phyloP scores from a whole-genome alignment of 2,888 invertebrate species.

The Carterocephalus palaemon region DNA sequence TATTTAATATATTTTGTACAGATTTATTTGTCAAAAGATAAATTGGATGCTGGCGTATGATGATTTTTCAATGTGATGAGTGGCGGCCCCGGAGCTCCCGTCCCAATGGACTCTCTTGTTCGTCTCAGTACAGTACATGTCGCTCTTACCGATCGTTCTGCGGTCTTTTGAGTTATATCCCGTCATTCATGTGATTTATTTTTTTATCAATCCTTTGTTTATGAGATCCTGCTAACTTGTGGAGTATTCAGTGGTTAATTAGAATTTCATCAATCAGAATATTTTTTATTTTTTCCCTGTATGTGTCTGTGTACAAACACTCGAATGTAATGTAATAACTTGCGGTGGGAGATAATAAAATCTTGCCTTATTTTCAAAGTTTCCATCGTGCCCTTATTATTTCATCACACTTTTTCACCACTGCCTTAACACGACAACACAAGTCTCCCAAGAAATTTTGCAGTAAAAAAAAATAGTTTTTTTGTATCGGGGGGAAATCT shows the following conservation, averaged over 20 bases:
- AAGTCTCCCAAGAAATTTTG: conserved; percentile 21
- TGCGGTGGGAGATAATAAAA: conserved; percentile 74
- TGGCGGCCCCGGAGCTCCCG: conserved; percentile 66
- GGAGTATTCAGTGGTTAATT: conserved; percentile 76
- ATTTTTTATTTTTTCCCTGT: conserved; percentile 77
- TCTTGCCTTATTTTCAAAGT: conserved; percentile 72
- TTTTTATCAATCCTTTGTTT: conserved; percentile 75
- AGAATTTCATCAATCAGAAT: conserved; percentile 73
- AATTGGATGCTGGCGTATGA: conserved; percentile 79
- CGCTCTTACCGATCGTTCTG: conserved; percentile 45
- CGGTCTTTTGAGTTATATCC: conserved; percentile 41
- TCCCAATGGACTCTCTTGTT: conserved; percentile 59
- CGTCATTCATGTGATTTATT: conserved; percentile 42
- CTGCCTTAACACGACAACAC: conserved; percentile 15
- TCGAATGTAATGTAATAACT: conserved; percentile 66
- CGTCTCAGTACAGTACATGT: conserved; percentile 47
- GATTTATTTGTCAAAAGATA: conserved; percentile 80
- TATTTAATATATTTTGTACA: conserved; percentile 81
- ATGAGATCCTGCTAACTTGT: conserved; percentile 74
- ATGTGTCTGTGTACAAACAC: conserved; percentile 66
- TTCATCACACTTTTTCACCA: conserved; percentile 22
- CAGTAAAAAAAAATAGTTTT: too few species aligned
- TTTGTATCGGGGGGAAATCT: too few species aligned
- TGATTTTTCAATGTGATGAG: conserved; percentile 75
- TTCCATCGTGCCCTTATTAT: conserved; percentile 57